Base-by-base conservation (phyloP, 2,888 invertebrate species). In the Archaeoteleia sp. region DNA sequence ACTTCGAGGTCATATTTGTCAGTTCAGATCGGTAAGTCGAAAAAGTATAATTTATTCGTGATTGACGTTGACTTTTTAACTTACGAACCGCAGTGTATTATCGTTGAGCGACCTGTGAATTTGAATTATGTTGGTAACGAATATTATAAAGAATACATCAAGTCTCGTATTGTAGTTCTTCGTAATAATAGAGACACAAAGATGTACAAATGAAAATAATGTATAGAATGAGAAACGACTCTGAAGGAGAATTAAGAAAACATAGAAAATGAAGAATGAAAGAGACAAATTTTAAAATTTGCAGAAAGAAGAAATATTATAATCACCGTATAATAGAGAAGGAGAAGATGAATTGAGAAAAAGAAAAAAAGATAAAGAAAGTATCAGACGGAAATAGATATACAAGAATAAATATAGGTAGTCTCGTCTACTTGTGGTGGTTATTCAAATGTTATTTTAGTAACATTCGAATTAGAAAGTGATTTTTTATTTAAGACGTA, bases 1-100 rank as follows among this genome's bases (percentile, higher is more conserved):
- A 89, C 80, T 93, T 95, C 72, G 93, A 94, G 85, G 90, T 95
- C 40, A 91, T 95, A 70, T 93, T 95, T 79, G 92, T 95, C 74
- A 95, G 94, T 82, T 95, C 94, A 40, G 95, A 95, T 87, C 90
- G 93, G 93, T 92, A 77, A 86, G 87, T 78, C 58, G 17, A 27
- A 15, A 40, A 5, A 8, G 25, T 27, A 27, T 8, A 40, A n/a
- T n/a, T n/a, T n/a, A n/a, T n/a, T n/a, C n/a, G n/a, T n/a, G n/a
- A n/a, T n/a, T n/a, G n/a, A n/a, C n/a, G n/a, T n/a, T n/a, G n/a
- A n/a, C n/a, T n/a, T n/a, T n/a, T n/a, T n/a, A n/a, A n/a, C n/a
- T n/a, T n/a, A n/a, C n/a, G n/a, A n/a, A n/a, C n/a, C n/a, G n/a
- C n/a, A n/a, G n/a, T n/a, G n/a, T n/a, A n/a, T n/a, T n/a, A n/a